Conservation (phyloP, 2,113 vertebrate species). For the Dipodomys stephensi region DNA sequence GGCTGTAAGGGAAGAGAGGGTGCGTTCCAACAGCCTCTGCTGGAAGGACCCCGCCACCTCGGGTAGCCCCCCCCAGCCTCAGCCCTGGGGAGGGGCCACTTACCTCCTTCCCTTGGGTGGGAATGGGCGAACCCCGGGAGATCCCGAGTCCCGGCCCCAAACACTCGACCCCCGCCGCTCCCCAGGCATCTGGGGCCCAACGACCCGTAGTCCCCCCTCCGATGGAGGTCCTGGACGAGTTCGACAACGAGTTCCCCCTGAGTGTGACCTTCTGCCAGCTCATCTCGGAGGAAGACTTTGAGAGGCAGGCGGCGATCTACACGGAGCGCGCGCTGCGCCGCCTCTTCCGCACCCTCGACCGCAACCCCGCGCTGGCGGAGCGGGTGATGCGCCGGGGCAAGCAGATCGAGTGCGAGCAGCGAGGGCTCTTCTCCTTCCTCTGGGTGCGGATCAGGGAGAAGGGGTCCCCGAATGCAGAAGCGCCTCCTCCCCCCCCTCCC, state of each 20-base stretch:
- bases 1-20: background rate
- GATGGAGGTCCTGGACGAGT: conserved; percentile 84
- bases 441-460: conserved; percentile 68
- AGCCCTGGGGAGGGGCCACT: background rate
- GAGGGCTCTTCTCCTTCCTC: conserved; percentile 70
- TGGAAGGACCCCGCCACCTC: background rate
- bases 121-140: background rate
- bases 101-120: rapidly evolving
- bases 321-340: conserved; percentile 77
- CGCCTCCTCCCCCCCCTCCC: no score
- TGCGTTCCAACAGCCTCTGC: background rate
- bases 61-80: background rate
- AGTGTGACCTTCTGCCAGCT: conserved; percentile 79
- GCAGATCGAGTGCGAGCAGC: conserved; percentile 76
- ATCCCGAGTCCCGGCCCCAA: background rate
- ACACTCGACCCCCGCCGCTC: no score
- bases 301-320: conserved; percentile 76
- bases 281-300: conserved; percentile 82
- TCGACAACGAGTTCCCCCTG: conserved; percentile 75
- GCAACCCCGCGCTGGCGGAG: conserved; percentile 74
- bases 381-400: conserved; percentile 77
- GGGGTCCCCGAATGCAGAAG: no score
- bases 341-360: conserved; percentile 73
- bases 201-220: background rate
- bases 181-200: background rate